Conservation (phyloP, 2,888 invertebrate species). For the Caenorhabditis sp. region DNA sequence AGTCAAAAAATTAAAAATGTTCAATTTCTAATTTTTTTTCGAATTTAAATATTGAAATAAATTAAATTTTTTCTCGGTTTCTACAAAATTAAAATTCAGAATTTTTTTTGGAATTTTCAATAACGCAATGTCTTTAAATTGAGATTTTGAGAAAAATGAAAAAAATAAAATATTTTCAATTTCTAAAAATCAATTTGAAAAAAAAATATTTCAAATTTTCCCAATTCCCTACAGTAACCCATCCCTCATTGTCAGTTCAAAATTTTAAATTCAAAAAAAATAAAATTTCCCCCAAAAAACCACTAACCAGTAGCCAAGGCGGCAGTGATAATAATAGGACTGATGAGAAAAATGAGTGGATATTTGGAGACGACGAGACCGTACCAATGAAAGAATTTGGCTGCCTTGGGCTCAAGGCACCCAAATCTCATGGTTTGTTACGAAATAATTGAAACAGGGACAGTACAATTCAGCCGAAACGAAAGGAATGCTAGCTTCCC, state of each 20-base stretch:
- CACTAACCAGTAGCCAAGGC: slow-evolving; percentile 66
- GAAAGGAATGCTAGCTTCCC: neutral
- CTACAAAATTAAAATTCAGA: no score
- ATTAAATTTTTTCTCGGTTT: no score
- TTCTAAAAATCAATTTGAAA: neutral
- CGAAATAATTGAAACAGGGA: no score
- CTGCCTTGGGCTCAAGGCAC: slow-evolving; percentile 74
- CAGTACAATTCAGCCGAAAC: slow-evolving; percentile 16
- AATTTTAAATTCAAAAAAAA: slow-evolving; percentile 3
- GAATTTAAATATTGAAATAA: no score
- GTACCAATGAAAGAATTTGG: slow-evolving; percentile 74
- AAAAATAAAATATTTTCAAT: slow-evolving; percentile 2
- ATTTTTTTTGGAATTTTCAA: neutral
- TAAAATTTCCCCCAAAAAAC: neutral
- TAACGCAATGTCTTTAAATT: no score
- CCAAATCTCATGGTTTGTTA: slow-evolving; percentile 58
- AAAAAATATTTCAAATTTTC: neutral
- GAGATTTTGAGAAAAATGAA: neutral
- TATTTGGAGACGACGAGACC: slow-evolving; percentile 72
- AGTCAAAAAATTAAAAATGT: neutral
- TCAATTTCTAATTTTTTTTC: slow-evolving; percentile 7
- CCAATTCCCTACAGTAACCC: no score
- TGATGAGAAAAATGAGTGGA: slow-evolving; percentile 73
- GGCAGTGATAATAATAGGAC: slow-evolving; percentile 68
- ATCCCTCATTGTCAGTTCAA: no score